A percentile compares a stretch with the other conserved stretches of the same genome.
phyloP scores from a whole-genome alignment of 2,888 invertebrate genomes.

The Platycheirus albimanus region DNA sequence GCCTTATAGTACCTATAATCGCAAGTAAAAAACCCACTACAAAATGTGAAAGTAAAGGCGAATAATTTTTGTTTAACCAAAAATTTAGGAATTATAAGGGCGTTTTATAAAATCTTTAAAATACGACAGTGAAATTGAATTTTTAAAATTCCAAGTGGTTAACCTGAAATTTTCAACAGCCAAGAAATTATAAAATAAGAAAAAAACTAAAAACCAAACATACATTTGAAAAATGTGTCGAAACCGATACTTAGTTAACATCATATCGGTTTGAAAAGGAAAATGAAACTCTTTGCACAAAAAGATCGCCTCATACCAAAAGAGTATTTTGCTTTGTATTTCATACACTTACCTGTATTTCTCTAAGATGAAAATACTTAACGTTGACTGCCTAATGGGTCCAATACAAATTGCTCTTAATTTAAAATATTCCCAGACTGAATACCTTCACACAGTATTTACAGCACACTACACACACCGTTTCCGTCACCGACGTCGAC shows the following conservation, averaged over 20 bases:
- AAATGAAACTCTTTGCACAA: not conserved
- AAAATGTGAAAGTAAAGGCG: too few relatives aligned
- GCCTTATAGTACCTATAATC: too few relatives aligned
- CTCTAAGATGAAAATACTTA: slow-evolving; percentile 12
- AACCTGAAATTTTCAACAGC: too few relatives aligned
- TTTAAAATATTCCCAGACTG: slow-evolving; percentile 60
- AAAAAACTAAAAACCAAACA: too few relatives aligned
- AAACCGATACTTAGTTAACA: not conserved
- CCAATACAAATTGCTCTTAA: slow-evolving; percentile 67
- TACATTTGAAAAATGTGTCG: slow-evolving; percentile 20
- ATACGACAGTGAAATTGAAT: too few relatives aligned
- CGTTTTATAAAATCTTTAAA: too few relatives aligned
- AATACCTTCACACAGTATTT: slow-evolving; percentile 51
- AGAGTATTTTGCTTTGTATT: not conserved
- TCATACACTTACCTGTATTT: not conserved
- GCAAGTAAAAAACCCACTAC: too few relatives aligned
- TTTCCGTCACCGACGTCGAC: not conserved
- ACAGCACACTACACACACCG: not conserved
- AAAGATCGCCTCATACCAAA: not conserved
- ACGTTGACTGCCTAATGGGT: slow-evolving; percentile 51
- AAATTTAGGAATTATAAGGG: too few relatives aligned
- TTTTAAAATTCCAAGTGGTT: too few relatives aligned
- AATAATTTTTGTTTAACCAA: too few relatives aligned
- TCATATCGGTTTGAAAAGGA: slow-evolving; percentile 8
- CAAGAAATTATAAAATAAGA: too few relatives aligned